phyloP scores from a whole-genome alignment of 2,888 invertebrate genomes.

The Spatulosminthurus flaviceps region DNA sequence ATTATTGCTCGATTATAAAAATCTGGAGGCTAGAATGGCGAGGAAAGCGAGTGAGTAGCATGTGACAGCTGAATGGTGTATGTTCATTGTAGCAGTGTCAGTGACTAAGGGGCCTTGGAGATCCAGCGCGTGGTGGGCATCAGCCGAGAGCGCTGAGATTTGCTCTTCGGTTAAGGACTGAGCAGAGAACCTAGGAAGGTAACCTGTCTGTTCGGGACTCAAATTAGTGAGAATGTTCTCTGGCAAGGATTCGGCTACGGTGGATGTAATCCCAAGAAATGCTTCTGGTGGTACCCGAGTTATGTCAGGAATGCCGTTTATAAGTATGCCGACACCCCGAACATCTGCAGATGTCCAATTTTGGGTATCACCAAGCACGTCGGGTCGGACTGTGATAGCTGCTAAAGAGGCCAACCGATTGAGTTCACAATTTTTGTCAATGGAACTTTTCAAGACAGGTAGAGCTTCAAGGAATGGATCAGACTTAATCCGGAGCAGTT shows the following conservation, averaged over 20 bases:
- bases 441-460: conserved; percentile 52
- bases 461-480: conserved; percentile 56
- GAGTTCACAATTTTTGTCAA: conserved; percentile 53
- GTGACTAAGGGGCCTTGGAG: conserved; percentile 54
- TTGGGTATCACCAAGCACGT: conserved; percentile 52
- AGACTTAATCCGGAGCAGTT: conserved; percentile 52
- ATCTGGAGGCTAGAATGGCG: conserved; percentile 46
- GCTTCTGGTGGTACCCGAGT: conserved; percentile 56
- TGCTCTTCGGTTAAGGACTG: conserved; percentile 55
- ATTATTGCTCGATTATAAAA: conserved; percentile 45
- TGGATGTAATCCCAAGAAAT: conserved; percentile 56
- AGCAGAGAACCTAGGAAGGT: conserved; percentile 59
- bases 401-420: conserved; percentile 51
- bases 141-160: conserved; percentile 45
- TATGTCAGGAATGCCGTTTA: conserved; percentile 52
- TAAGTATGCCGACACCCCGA: conserved; percentile 55
- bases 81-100: conserved; percentile 12
- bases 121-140: conserved; percentile 50
- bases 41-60: conserved; percentile 35
- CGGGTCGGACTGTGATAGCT: conserved; percentile 42
- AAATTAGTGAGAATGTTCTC: conserved; percentile 43
- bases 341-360: conserved; percentile 61
- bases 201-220: conserved; percentile 52
- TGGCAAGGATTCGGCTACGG: conserved; percentile 52
- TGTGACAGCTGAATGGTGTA: conserved; percentile 15